These are phyloP conservation scores for Atrichornis clamosus DNA, from an alignment of 2,113 vertebrate genomes.

Conservation along the genomic window DNA sequence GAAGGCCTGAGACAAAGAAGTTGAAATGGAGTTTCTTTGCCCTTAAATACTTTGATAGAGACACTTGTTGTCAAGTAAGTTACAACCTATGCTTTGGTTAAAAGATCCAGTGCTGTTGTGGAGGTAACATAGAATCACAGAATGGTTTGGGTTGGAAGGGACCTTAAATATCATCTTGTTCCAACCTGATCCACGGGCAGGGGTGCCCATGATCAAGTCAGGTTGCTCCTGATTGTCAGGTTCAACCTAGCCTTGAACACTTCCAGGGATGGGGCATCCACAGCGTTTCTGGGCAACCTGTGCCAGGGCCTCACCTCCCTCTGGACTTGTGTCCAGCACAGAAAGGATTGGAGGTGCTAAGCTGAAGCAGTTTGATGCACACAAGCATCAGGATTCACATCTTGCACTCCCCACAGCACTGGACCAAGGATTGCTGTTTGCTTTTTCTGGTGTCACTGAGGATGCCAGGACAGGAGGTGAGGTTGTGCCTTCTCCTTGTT, in stretches of 20 bases:
- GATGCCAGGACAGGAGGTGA: background rate
- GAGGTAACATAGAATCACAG: background rate
- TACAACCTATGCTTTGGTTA: background rate
- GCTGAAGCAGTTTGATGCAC: background rate
- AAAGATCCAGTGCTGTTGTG: background rate
- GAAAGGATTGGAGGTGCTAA: background rate
- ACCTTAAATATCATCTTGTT: background rate
- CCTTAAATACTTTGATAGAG: background rate
- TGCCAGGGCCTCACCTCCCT: background rate
- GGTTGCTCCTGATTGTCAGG: accelerated
- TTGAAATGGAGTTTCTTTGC: background rate
- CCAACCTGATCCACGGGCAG: background rate
- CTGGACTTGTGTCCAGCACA: background rate
- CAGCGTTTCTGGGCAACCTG: background rate
- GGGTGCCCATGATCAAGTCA: background rate
- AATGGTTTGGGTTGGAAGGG: background rate
- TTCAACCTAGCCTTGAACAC: no score
- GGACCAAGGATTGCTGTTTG: background rate
- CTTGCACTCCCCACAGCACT: background rate
- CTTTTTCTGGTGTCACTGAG: background rate
- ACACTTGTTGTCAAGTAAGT: background rate
- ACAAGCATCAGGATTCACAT: accelerated
- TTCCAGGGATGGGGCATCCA: background rate
- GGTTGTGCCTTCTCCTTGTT: background rate
- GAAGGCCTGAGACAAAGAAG: background rate